Evolutionary conservation across 2,888 invertebrate genomes (phyloP).

Genomic region (Chymomyza caudatula): DNA sequence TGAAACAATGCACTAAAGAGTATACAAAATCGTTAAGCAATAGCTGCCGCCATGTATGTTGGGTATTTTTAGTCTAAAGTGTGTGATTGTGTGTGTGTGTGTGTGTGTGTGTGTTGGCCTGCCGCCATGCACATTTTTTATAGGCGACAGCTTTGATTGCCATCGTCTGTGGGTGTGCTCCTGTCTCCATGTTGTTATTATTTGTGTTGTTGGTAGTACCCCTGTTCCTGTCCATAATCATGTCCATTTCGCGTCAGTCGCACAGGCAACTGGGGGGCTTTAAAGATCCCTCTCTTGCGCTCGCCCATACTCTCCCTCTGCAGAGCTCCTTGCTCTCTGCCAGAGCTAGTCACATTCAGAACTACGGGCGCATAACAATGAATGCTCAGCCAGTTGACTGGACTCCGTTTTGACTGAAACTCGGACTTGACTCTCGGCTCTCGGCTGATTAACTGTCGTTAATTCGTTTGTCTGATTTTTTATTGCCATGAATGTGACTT

Average conservation of each 20-base stretch:
- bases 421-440: slow-evolving; percentile 20
- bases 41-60: background rate
- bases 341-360: background rate
- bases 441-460: slow-evolving; percentile 63
- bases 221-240: background rate
- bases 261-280: no score
- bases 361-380: background rate
- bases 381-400: background rate
- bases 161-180: slow-evolving; percentile 12
- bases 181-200: slow-evolving; percentile 5
- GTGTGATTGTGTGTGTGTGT: slow-evolving; percentile 4
- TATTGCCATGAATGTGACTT: slow-evolving; percentile 41
- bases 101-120: slow-evolving; percentile 32
- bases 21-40: background rate
- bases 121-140: slow-evolving; percentile 69
- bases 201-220: background rate
- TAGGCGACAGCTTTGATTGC: slow-evolving; percentile 72
- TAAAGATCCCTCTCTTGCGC: background rate
- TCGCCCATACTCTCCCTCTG: no score
- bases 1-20: background rate
- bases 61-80: no score
- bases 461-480: slow-evolving; percentile 73
- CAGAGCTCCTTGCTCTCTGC: no score
- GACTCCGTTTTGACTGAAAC: slow-evolving; percentile 11
- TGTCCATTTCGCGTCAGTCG: background rate